Conservation (phyloP, 2,888 invertebrate species). For the Synergus laeviventris region DNA sequence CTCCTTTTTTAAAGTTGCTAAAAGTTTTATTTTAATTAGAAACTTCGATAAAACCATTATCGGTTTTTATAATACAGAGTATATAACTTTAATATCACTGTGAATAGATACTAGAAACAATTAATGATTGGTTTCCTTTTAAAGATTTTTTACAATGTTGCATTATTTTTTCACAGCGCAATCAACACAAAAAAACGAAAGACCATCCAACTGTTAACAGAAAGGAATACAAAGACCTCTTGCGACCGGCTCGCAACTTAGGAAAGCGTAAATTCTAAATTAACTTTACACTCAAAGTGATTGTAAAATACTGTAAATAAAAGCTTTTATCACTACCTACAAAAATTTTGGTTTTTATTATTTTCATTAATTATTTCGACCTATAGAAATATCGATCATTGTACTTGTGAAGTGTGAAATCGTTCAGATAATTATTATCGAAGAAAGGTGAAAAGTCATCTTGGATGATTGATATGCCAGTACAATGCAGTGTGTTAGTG, state of each 20-base stretch:
- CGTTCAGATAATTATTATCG: slow-evolving; percentile 28
- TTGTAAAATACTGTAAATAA: slow-evolving; percentile 52
- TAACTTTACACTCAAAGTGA: slow-evolving; percentile 44
- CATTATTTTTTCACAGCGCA: slow-evolving; percentile 46
- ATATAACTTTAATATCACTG: not conserved
- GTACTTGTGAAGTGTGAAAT: slow-evolving; percentile 13
- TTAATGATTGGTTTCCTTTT: not conserved
- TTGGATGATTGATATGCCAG: slow-evolving; percentile 53
- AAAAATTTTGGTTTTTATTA: not conserved
- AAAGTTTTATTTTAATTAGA: too few species aligned
- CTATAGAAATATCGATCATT: slow-evolving; percentile 29
- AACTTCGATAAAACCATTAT: too few species aligned
- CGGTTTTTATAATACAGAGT: too few species aligned
- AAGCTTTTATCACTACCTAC: slow-evolving; percentile 32
- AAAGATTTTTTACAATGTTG: slow-evolving; percentile 30
- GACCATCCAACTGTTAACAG: slow-evolving; percentile 73
- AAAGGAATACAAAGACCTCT: slow-evolving; percentile 83
- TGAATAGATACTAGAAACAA: not conserved
- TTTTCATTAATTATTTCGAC: not conserved
- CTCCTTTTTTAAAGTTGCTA: not conserved
- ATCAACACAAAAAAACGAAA: slow-evolving; percentile 55
- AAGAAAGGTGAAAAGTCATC: slow-evolving; percentile 67
- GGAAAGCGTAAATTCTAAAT: slow-evolving; percentile 72
- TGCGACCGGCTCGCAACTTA: slow-evolving; percentile 78
- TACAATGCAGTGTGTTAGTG: slow-evolving; percentile 55